phyloP scores from a whole-genome alignment of 2,888 invertebrate genomes.

The Andrena bucephala region DNA sequence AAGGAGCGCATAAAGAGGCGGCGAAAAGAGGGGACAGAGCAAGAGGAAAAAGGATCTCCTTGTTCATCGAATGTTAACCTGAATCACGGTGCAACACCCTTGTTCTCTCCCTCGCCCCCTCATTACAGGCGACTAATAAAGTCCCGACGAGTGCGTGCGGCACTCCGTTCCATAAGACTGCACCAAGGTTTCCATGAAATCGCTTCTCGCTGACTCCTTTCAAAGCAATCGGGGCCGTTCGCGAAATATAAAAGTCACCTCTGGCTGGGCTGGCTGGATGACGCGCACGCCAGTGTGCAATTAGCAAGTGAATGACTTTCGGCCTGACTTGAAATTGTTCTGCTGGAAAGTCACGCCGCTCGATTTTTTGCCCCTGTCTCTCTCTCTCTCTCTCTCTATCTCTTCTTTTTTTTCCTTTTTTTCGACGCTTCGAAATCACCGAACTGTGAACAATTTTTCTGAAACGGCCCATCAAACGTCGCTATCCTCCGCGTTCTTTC shows the following conservation, averaged over 20 bases:
- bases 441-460: slow-evolving; percentile 18
- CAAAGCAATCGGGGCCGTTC: slow-evolving; percentile 24
- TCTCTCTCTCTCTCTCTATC: too few relatives aligned
- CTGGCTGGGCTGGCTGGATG: neutral
- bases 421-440: slow-evolving; percentile 2
- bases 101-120: slow-evolving; percentile 35
- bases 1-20: slow-evolving; percentile 5
- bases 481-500: slow-evolving; percentile 6
- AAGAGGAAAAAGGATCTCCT: slow-evolving; percentile 13
- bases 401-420: neutral
- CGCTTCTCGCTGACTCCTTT: slow-evolving; percentile 45
- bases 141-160: slow-evolving; percentile 49
- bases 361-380: neutral
- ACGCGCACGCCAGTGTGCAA: slow-evolving; percentile 7
- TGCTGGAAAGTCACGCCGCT: neutral
- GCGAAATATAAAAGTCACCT: slow-evolving; percentile 27
- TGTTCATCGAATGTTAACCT: slow-evolving; percentile 69
- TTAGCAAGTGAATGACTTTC: slow-evolving; percentile 38
- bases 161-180: slow-evolving; percentile 47
- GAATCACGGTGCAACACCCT: slow-evolving; percentile 60
- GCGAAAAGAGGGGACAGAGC: neutral
- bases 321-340: slow-evolving; percentile 17
- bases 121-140: slow-evolving; percentile 63
- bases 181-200: slow-evolving; percentile 44
- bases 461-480: slow-evolving; percentile 7